A percentile compares a stretch with the other conserved stretches of the same genome.
Conservation (phyloP, 2,888 invertebrate species). For the Stenichneumon culpator region DNA sequence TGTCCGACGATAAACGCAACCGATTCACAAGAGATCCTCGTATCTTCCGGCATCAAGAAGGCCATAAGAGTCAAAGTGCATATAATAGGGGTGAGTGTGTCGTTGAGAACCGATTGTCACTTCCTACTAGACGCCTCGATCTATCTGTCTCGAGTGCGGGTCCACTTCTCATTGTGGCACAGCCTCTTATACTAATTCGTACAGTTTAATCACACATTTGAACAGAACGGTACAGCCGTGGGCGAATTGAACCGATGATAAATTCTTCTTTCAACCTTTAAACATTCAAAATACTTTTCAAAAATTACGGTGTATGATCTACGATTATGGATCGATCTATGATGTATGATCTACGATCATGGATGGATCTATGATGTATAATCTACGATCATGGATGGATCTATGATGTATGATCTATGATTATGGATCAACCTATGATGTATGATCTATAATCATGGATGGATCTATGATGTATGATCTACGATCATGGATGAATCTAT, state of each 20-base stretch:
- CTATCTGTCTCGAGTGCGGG: constrained; percentile 55
- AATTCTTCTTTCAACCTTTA: too few species aligned
- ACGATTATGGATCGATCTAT: too few species aligned
- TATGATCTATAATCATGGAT: too few species aligned
- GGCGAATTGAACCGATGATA: not conserved
- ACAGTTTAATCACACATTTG: not conserved
- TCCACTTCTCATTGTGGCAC: not conserved
- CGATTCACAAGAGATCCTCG: constrained; percentile 95
- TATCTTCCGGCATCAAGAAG: constrained; percentile 96
- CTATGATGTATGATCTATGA: too few species aligned
- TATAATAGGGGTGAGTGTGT: constrained; percentile 91
- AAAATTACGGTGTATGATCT: too few species aligned
- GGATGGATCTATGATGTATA: too few species aligned
- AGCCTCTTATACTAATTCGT: not conserved
- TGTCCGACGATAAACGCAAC: constrained; percentile 98
- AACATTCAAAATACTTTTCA: too few species aligned
- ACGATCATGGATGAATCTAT: too few species aligned
- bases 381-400: too few species aligned
- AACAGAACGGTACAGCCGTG: not conserved
- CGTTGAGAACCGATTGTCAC: constrained; percentile 22
- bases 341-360: too few species aligned
- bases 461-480: too few species aligned
- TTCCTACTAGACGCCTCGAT: constrained; percentile 31
- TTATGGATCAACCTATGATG: too few species aligned
- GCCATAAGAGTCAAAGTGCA: constrained; percentile 97